These are phyloP conservation scores for Nannobrachium achirus DNA, from an alignment of 2,113 vertebrate genomes.

Conservation along the genomic window DNA sequence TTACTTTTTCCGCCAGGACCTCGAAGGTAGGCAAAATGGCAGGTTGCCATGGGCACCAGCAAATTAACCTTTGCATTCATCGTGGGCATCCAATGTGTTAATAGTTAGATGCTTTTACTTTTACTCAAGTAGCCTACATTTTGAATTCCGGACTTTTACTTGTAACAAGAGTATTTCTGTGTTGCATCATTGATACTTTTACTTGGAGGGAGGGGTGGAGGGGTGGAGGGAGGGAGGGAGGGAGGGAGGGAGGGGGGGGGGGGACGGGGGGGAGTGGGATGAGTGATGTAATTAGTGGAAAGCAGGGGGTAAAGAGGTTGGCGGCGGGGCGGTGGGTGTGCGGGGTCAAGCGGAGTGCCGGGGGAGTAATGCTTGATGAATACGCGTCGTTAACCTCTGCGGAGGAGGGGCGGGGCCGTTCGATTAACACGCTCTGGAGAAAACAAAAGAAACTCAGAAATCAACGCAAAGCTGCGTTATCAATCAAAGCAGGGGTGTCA, in stretches of 20 bases:
- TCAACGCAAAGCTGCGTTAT: conserved; percentile 32
- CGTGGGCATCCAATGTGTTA: too few species aligned
- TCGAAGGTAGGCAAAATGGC: too few species aligned
- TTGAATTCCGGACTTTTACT: too few species aligned
- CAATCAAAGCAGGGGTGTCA: conserved; percentile 56
- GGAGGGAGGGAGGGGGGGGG: conserved; percentile 44
- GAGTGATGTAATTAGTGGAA: conserved; percentile 63
- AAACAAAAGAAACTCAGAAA: conserved; percentile 39
- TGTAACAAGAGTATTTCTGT: too few species aligned
- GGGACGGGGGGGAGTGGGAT: conserved; percentile 24
- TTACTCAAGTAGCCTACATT: too few species aligned
- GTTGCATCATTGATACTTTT: too few species aligned
- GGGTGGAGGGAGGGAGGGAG: not conserved
- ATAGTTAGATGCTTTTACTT: too few species aligned
- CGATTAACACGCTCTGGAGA: conserved; percentile 35
- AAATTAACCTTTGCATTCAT: too few species aligned
- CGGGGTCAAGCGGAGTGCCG: conserved; percentile 60
- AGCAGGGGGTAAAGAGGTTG: conserved; percentile 51
- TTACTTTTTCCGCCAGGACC: too few species aligned
- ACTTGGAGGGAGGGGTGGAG: too few species aligned
- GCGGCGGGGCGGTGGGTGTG: conserved; percentile 44
- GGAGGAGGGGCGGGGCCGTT: conserved; percentile 22
- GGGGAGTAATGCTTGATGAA: conserved; percentile 38
- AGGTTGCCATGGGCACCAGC: too few species aligned
- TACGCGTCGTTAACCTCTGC: conserved; percentile 40